Conservation (phyloP, 2,888 invertebrate species). For the Eugnorisma glareosa region DNA sequence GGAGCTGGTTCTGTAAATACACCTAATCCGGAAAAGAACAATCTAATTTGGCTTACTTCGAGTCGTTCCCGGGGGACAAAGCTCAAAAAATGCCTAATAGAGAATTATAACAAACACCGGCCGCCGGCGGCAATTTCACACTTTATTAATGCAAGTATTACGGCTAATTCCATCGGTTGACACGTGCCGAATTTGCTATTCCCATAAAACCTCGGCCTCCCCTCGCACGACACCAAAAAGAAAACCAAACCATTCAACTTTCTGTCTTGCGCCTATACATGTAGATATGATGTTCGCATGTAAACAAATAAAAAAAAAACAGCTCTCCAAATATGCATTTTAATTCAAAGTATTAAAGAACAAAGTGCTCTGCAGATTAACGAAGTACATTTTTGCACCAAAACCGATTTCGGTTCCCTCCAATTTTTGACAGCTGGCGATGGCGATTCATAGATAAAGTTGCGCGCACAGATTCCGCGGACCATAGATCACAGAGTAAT, state of each 20-base stretch:
- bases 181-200: constrained; percentile 90
- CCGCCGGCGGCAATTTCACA: constrained; percentile 89
- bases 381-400: constrained; percentile 73
- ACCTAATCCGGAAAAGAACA: constrained; percentile 73
- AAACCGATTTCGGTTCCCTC: constrained; percentile 79
- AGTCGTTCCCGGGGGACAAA: constrained; percentile 67
- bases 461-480: constrained; percentile 79
- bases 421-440: constrained; percentile 82
- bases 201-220: constrained; percentile 85
- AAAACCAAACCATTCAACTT: constrained; percentile 75
- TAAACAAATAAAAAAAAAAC: constrained; percentile 49
- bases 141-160: constrained; percentile 91
- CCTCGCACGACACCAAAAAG: constrained; percentile 65
- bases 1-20: constrained; percentile 43
- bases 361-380: constrained; percentile 66
- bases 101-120: constrained; percentile 88
- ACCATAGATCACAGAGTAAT: constrained; percentile 90
- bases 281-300: constrained; percentile 67
- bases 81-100: constrained; percentile 83
- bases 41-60: constrained; percentile 72
- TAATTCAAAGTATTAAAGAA: constrained; percentile 72
- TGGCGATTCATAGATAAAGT: constrained; percentile 85
- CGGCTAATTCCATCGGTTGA: constrained; percentile 88
- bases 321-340: constrained; percentile 72
- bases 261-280: constrained; percentile 69